Evolutionary conservation across 2,888 invertebrate species (phyloP), one percentile per base, ranked within the genome.

Genomic region (Himalopsyche tibetana): DNA sequence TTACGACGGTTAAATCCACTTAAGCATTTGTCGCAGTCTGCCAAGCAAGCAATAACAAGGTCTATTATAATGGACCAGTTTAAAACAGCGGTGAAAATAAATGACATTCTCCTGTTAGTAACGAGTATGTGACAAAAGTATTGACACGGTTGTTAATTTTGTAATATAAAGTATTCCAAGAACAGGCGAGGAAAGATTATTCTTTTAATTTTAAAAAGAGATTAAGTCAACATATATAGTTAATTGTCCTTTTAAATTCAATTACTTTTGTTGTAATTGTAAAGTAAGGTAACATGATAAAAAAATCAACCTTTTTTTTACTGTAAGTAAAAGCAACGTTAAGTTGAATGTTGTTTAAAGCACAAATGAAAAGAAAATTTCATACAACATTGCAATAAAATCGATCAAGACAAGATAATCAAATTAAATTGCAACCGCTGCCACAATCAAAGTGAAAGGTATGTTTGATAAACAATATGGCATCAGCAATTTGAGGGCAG

Each of bases 391-490:
- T 56, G 56, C 4, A 55, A 56, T 8, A 5, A 56, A 56, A 63
- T 63, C 63, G 63, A 19, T 19, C 63, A 63, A 63, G 19, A 63
- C 4, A 19, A 19, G 3, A 8, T 28, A 63, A 19, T 63, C 19
- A 63, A 63, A 63, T 28, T 3, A 63, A 63, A 63, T 63, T 63
- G 19, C 28, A 19, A 15, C 19, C 8, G 63, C 6, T 8, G 63
- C 63, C 2, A 19, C 63, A 63, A 63, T 19, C 63, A 63, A 63
- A 63, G 63, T 63, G 63, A 63, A 63, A 63, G 63, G 63, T 19
- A n/a, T 4, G 3, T 63, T 8, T 63, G 28, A 63, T 63, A 19
- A 63, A 63, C 63, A 63, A 63, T 63, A 63, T 28, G 19, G 63
- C 63, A n/a, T 19, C 63, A 28, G 63, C 19, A 63, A 63, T 63